Evolutionary conservation across 2,888 invertebrate genomes (phyloP).

Genomic region (Lobophora halterata): DNA sequence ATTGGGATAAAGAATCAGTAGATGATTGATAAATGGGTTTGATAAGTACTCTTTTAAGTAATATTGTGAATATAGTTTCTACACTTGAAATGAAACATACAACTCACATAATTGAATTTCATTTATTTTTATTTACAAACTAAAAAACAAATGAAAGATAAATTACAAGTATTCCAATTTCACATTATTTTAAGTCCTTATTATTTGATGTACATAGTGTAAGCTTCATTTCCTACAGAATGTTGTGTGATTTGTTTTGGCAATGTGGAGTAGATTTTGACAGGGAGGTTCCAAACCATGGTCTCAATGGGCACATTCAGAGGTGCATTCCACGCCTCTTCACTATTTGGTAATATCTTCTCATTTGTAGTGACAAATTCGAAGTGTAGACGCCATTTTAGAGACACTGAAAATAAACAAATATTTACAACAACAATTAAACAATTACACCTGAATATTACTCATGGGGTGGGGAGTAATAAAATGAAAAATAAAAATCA

Average conservation of each 20-base stretch:
- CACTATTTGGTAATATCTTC: conserved; percentile 79
- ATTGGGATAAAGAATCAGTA: conserved; percentile 91
- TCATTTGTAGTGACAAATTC: conserved; percentile 96
- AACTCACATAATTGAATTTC: background rate
- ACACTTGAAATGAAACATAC: conserved; percentile 7
- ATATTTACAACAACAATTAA: no score
- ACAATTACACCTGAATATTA: no score
- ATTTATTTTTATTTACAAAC: no score
- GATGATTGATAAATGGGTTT: conserved; percentile 57
- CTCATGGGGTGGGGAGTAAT: no score
- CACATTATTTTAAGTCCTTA: no score
- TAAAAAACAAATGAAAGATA: no score
- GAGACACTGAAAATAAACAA: conserved; percentile 83
- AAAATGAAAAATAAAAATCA: background rate
- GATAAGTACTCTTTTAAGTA: conserved; percentile 13
- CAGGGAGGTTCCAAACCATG: conserved; percentile 98
- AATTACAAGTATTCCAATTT: no score
- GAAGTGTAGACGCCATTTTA: conserved; percentile 97
- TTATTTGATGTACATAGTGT: conserved; percentile 61
- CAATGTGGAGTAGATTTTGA: conserved; percentile 95
- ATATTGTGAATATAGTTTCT: conserved; percentile 17
- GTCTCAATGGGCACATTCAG: conserved; percentile 95
- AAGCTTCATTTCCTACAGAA: conserved; percentile 70
- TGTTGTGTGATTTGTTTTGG: conserved; percentile 90
- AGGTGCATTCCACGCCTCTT: conserved; percentile 91